phyloP scores from a whole-genome alignment of 2,113 vertebrate genomes.

The Columba janthina region DNA sequence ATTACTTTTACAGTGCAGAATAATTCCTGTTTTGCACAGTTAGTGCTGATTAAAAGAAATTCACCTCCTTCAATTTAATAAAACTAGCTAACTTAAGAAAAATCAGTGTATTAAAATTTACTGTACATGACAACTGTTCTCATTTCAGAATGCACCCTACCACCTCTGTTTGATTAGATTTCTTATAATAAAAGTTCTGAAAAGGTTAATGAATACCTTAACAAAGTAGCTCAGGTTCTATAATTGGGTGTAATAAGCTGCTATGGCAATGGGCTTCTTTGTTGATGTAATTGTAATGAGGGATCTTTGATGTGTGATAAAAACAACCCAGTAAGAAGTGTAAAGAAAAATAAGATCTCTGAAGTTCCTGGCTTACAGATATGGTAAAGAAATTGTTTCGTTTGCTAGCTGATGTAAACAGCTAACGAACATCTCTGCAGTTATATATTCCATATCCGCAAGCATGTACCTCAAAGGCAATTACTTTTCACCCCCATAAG shows the following conservation, averaged over 20 bases:
- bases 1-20: slow-evolving; percentile 63
- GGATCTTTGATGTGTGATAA: slow-evolving; percentile 42
- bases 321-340: slow-evolving; percentile 10
- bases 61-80: slow-evolving; percentile 65
- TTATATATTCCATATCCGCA: neutral
- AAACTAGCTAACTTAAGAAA: slow-evolving; percentile 71
- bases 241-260: slow-evolving; percentile 74
- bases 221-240: slow-evolving; percentile 56
- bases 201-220: slow-evolving; percentile 79
- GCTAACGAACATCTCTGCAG: neutral
- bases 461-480: neutral
- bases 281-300: slow-evolving; percentile 58
- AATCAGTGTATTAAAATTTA: slow-evolving; percentile 71
- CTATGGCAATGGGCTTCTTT: slow-evolving; percentile 60
- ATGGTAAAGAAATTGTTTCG: neutral
- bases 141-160: slow-evolving; percentile 69
- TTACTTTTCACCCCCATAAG: neutral
- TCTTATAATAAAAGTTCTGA: slow-evolving; percentile 58
- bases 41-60: slow-evolving; percentile 67
- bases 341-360: slow-evolving; percentile 27
- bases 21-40: slow-evolving; percentile 57
- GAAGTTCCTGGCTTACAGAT: slow-evolving; percentile 15
- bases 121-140: slow-evolving; percentile 71
- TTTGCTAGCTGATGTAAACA: neutral
- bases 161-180: slow-evolving; percentile 72